A percentile compares a stretch with the other conserved stretches of the same genome.
These are phyloP conservation scores for Meloidogyne chitwoodi DNA, from an alignment of 1,140 invertebrate genomes.

Conservation along the genomic window DNA sequence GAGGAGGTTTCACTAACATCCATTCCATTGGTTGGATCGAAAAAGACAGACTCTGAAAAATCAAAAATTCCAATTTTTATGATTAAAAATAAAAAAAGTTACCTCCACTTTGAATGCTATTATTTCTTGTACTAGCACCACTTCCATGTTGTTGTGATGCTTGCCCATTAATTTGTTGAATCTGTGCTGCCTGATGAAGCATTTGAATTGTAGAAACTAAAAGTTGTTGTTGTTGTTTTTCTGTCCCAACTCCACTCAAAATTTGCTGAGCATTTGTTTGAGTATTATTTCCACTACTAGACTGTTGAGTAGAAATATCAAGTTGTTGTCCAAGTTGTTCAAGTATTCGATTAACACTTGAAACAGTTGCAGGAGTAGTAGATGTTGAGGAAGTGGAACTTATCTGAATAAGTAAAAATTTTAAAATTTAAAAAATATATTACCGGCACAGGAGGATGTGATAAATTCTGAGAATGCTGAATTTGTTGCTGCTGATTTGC, in stretches of 20 bases:
- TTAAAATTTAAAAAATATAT: not conserved
- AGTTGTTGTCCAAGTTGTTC: not conserved
- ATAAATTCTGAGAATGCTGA: not conserved
- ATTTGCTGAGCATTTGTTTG: not conserved
- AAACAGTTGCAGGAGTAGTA: not conserved
- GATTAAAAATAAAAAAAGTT: not conserved
- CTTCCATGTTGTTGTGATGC: conserved; percentile 1
- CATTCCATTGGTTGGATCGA: conserved; percentile 33
- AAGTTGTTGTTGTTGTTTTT: conserved; percentile 9
- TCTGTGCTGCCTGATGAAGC: conserved; percentile 16
- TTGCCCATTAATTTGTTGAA: conserved; percentile 5
- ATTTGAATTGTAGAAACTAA: conserved; percentile 10
- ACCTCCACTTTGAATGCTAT: conserved; percentile 16
- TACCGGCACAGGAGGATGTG: conserved; percentile 4
- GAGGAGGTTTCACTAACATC: conserved; percentile 46
- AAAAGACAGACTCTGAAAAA: conserved; percentile 16
- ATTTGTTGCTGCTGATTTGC: not conserved
- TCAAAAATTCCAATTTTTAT: not conserved
- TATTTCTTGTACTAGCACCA: conserved; percentile 18
- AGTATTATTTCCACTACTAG: not conserved
- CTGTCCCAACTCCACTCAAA: not conserved
- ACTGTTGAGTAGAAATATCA: not conserved
- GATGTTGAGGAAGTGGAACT: not conserved
- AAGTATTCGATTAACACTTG: not conserved
- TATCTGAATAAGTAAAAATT: not conserved